Percentiles rank a stretch among this genome's conserved stretches.
These are phyloP conservation scores for Chrysemys picta DNA, from an alignment of 2,113 vertebrate genomes.

Conservation along the genomic window DNA sequence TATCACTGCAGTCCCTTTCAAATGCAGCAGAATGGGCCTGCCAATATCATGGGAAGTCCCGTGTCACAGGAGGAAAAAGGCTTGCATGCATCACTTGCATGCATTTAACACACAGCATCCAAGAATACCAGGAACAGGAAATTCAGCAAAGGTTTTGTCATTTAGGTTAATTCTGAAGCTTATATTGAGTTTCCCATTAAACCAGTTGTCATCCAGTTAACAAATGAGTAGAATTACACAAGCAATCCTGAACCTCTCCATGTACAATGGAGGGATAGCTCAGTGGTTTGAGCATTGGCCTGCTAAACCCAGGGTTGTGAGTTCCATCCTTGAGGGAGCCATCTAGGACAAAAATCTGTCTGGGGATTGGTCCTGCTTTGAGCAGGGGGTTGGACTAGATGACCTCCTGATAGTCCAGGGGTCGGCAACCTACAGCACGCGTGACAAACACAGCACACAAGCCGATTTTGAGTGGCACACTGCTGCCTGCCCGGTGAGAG, in stretches of 20 bases:
- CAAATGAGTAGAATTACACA: not conserved
- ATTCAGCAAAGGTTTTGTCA: not conserved
- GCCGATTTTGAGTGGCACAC: too few relatives aligned
- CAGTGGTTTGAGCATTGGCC: too few relatives aligned
- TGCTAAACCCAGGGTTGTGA: too few relatives aligned
- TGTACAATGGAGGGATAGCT: not conserved
- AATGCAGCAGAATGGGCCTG: not conserved
- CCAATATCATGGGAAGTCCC: not conserved
- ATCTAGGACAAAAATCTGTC: too few relatives aligned
- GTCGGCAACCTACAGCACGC: too few relatives aligned
- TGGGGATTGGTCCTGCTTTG: too few relatives aligned
- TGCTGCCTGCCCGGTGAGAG: too few relatives aligned
- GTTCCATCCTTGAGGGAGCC: too few relatives aligned
- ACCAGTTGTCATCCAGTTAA: not conserved
- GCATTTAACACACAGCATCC: not conserved
- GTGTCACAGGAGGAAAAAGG: not conserved
- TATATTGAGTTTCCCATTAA: not conserved
- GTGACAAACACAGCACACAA: too few relatives aligned
- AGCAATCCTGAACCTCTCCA: not conserved
- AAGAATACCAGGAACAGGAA: not conserved
- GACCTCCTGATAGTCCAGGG: too few relatives aligned
- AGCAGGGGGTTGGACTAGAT: too few relatives aligned
- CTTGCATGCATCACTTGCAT: not conserved
- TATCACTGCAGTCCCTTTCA: not conserved
- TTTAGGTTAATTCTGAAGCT: not conserved